These are phyloP conservation scores for Harlomillsia oculata DNA, from an alignment of 1,140 invertebrate genomes.

Conservation along the genomic window DNA sequence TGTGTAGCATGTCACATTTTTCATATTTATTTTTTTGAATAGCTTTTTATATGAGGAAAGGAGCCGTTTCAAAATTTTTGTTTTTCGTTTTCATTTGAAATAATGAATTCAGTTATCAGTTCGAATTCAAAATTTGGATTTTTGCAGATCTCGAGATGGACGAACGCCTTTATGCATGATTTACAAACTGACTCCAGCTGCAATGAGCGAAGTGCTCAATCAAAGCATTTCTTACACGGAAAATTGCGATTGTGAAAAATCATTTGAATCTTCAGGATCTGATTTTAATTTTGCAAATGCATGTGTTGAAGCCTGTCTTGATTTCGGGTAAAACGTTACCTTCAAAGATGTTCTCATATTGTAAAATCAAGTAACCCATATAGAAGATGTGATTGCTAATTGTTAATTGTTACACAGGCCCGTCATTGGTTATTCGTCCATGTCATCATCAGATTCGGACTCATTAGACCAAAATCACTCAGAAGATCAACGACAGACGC, in stretches of 20 bases:
- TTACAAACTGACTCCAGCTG: slow-evolving; percentile 20
- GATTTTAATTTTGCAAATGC: slow-evolving; percentile 14
- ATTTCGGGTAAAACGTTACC: slow-evolving; percentile 22
- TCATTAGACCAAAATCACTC: too few species aligned
- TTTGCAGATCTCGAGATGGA: slow-evolving; percentile 2
- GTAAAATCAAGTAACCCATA: too few species aligned
- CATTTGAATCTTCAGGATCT: neutral
- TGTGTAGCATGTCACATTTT: too few species aligned
- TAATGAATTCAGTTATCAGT: too few species aligned
- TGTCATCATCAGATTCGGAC: too few species aligned
- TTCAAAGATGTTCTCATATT: too few species aligned
- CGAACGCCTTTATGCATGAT: slow-evolving; percentile 5
- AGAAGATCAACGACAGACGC: neutral
- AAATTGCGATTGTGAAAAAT: slow-evolving; percentile 10
- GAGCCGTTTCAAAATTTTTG: neutral
- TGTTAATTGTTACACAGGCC: neutral
- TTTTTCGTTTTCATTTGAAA: too few species aligned
- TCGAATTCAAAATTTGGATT: neutral
- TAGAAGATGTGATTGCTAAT: too few species aligned
- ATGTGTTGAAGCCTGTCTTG: slow-evolving; percentile 12
- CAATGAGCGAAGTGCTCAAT: slow-evolving; percentile 23
- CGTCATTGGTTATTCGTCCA: neutral
- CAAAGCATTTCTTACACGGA: slow-evolving; percentile 22
- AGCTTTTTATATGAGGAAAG: too few species aligned
- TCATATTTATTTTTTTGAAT: too few species aligned